These are phyloP conservation scores for Ips nitidus DNA, from an alignment of 1,140 invertebrate genomes.

Conservation along the genomic window DNA sequence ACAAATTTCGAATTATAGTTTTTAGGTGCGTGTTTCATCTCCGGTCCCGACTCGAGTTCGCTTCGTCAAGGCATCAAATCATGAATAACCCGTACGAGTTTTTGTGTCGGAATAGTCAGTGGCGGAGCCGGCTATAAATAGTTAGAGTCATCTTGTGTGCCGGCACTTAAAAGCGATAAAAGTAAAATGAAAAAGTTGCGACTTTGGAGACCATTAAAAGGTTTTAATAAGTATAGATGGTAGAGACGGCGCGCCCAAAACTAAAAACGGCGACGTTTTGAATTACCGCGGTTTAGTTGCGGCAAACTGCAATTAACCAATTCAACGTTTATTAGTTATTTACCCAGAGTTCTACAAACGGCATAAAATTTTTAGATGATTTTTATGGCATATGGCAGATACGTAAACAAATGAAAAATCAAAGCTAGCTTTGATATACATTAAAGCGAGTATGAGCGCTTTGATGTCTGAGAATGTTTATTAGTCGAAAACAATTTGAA, in stretches of 20 bases:
- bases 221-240: neutral
- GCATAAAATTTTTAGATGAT: constrained; percentile 31
- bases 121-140: constrained; percentile 2
- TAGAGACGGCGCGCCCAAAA: neutral
- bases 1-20: constrained; percentile 38
- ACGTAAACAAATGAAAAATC: constrained; percentile 35
- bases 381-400: constrained; percentile 32
- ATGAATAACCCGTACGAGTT: constrained; percentile 28
- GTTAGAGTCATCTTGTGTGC: neutral
- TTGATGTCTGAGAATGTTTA: constrained; percentile 36
- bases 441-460: constrained; percentile 27
- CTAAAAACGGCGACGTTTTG: neutral
- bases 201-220: neutral
- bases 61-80: constrained; percentile 32
- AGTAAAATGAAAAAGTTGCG: neutral
- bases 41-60: constrained; percentile 28
- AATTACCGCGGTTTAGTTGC: constrained; percentile 5
- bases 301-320: constrained; percentile 17
- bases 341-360: constrained; percentile 18
- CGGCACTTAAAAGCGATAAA: constrained; percentile 1
- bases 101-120: constrained; percentile 12
- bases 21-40: constrained; percentile 29
- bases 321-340: constrained; percentile 23
- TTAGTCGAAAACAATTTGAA: constrained; percentile 31
- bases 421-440: constrained; percentile 30